Conservation (phyloP, 2,888 invertebrate genomes). For the Mythimna ferrago region DNA sequence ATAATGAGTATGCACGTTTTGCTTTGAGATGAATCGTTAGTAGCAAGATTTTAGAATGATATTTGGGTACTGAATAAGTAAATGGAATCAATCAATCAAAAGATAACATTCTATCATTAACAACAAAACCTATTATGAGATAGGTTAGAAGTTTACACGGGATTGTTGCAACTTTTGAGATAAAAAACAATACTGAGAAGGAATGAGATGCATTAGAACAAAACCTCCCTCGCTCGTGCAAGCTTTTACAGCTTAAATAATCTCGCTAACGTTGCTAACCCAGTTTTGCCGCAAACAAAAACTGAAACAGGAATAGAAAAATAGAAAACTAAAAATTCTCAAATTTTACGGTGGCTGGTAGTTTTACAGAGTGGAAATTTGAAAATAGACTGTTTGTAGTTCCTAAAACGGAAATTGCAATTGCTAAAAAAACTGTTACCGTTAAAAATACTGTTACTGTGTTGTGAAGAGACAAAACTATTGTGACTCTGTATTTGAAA, state of each 20-base stretch:
- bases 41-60: not conserved
- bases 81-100: not conserved
- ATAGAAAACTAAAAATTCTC: constrained; percentile 13
- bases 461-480: not conserved
- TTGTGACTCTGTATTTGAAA: not conserved
- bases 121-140: not conserved
- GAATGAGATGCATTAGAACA: not conserved
- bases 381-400: constrained; percentile 18
- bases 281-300: not conserved
- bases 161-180: not conserved
- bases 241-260: constrained; percentile 21
- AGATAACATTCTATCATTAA: no score
- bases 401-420: constrained; percentile 11
- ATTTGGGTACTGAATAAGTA: not conserved
- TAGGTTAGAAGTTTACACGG: not conserved
- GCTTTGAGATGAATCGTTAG: not conserved
- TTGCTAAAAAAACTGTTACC: constrained; percentile 7
- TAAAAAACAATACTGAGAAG: not conserved
- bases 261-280: constrained; percentile 1
- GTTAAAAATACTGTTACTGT: not conserved
- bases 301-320: constrained; percentile 1
- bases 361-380: not conserved
- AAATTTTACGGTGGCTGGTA: not conserved
- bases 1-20: not conserved
- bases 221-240: not conserved